Percentiles rank a stretch among this genome's conserved stretches.
Conservation (phyloP, 1,140 invertebrate genomes). For the Eufriesea mexicana region DNA sequence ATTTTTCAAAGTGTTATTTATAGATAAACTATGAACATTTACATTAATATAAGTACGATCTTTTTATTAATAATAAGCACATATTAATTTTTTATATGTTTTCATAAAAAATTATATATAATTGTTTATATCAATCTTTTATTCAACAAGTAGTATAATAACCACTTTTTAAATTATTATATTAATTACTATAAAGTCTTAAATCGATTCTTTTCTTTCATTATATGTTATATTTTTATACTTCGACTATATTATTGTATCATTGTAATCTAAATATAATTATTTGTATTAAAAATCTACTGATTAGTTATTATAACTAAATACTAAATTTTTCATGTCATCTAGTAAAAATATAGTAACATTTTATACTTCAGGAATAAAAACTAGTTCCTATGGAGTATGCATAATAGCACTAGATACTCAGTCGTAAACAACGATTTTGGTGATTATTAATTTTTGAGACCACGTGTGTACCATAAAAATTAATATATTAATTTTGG, state of each 20-base stretch:
- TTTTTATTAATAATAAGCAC: neutral
- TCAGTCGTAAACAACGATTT: neutral
- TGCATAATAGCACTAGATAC: neutral
- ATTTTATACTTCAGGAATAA: neutral
- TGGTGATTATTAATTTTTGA: neutral
- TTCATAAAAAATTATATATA: neutral
- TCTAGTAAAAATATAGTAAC: neutral
- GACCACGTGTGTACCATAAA: conserved; percentile 24
- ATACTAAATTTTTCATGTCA: neutral
- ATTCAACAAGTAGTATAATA: neutral
- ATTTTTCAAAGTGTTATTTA: no score
- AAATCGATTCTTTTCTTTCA: neutral
- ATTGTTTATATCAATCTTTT: neutral
- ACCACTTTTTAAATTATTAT: neutral
- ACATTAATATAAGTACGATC: neutral
- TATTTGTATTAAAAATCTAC: neutral
- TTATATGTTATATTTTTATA: neutral
- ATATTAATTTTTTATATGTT: neutral
- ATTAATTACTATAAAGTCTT: neutral
- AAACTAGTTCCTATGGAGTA: neutral
- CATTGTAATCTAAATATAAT: neutral
- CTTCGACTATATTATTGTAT: neutral
- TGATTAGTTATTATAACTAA: neutral
- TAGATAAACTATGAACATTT: no score
- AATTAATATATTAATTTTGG: neutral